Conservation (phyloP, 2,888 invertebrate species). For the Himalopsyche anomala region DNA sequence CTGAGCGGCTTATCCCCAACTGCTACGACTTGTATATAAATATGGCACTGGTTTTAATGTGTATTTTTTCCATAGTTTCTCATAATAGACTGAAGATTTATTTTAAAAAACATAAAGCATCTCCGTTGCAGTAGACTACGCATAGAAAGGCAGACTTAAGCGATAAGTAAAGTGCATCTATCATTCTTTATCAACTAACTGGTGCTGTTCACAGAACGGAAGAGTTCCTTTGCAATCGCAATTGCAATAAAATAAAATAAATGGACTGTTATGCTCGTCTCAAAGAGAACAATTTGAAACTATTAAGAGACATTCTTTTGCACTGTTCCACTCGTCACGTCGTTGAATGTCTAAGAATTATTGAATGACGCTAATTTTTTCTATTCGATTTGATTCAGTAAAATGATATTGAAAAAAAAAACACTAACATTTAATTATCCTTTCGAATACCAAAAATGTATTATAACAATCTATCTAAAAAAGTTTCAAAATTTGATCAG, state of each 20-base stretch:
- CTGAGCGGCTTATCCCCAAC: no score
- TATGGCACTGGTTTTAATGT: no score
- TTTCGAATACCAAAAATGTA: no score
- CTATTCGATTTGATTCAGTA: no score
- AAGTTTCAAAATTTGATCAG: no score
- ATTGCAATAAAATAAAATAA: constrained; percentile 19
- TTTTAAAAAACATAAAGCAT: neutral
- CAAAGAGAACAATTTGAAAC: neutral
- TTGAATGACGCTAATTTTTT: no score
- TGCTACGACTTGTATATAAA: no score
- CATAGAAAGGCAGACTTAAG: neutral
- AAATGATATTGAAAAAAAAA: no score
- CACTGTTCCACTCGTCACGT: neutral
- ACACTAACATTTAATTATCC: no score
- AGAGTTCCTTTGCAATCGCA: neutral
- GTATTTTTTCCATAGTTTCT: no score
- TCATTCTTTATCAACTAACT: constrained; percentile 8
- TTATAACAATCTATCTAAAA: no score
- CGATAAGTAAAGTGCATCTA: neutral
- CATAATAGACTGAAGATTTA: no score
- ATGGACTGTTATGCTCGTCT: neutral
- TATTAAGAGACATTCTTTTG: neutral
- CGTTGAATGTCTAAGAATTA: neutral
- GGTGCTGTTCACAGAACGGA: neutral
- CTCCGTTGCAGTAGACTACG: neutral